A percentile compares a stretch with the other conserved stretches of the same genome.
Conservation (phyloP, 2,797 vertebrate species). For the Cercopithecus hamlyni region DNA sequence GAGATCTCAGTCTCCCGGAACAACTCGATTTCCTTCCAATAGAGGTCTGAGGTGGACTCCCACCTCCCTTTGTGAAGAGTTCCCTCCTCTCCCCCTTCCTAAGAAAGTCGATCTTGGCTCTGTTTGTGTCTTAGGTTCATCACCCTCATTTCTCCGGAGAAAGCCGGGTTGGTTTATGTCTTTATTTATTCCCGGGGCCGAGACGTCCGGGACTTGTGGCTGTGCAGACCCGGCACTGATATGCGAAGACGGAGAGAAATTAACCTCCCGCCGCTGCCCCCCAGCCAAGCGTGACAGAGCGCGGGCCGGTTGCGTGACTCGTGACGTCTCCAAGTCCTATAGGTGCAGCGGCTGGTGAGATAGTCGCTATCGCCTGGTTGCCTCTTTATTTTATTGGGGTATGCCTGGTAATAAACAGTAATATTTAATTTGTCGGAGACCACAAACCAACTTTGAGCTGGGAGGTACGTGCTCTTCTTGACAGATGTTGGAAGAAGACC, state of each 20-base stretch:
- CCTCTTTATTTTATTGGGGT: conserved; percentile 88
- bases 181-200: conserved; percentile 62
- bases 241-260: conserved; percentile 81
- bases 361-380: conserved; percentile 84
- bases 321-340: conserved; percentile 88
- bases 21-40: not conserved
- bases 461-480: conserved; percentile 74
- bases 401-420: conserved; percentile 88
- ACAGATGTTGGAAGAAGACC: conserved; percentile 67
- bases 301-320: conserved; percentile 82
- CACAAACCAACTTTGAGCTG: conserved; percentile 82
- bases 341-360: conserved; percentile 88
- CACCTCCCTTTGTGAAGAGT: not conserved
- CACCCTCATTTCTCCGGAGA: conserved; percentile 1
- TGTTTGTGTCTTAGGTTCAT: conserved; percentile 7
- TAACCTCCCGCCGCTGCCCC: conserved; percentile 80
- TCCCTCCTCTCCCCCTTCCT: not conserved
- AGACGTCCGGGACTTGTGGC: not conserved
- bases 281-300: conserved; percentile 83
- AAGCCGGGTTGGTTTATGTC: conserved; percentile 65
- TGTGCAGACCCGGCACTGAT: not conserved
- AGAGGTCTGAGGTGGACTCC: not conserved
- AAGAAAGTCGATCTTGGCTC: conserved; percentile 57
- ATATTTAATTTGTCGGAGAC: conserved; percentile 88
- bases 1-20: not conserved